Conservation (phyloP, 2,797 vertebrate genomes). For the Silurus lanzhouensis region DNA sequence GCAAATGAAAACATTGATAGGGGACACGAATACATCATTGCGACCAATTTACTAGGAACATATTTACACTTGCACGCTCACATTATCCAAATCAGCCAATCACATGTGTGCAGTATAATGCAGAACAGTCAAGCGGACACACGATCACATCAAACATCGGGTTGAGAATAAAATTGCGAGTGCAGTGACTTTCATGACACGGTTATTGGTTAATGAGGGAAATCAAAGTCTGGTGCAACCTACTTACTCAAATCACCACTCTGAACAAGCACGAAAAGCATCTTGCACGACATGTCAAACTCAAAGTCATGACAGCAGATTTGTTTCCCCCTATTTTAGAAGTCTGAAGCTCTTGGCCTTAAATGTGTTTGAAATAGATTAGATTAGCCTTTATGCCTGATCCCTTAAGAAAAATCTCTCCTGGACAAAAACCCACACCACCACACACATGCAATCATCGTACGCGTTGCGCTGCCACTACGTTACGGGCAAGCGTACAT, state of each 20-base stretch:
- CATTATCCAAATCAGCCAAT: neutral
- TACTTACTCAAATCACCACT: too few species aligned
- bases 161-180: neutral
- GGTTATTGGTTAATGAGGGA: neutral
- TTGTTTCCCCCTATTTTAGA: neutral
- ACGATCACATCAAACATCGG: neutral
- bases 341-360: neutral
- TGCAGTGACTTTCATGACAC: neutral
- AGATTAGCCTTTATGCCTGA: too few species aligned
- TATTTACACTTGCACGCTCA: neutral
- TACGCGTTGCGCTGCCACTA: neutral
- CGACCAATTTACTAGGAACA: neutral
- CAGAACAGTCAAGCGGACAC: neutral
- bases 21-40: constrained; percentile 12
- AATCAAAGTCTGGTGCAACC: too few species aligned
- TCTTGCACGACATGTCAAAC: neutral
- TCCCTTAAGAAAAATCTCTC: too few species aligned
- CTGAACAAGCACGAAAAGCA: neutral
- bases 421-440: too few species aligned
- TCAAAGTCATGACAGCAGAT: neutral
- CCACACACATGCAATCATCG: too few species aligned
- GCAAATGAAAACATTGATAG: constrained; percentile 4
- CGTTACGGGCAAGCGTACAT: neutral
- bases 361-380: neutral
- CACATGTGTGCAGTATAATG: neutral